These are phyloP conservation scores for Isurus oxyrinchus DNA, from an alignment of 2,113 vertebrate genomes.

Conservation along the genomic window DNA sequence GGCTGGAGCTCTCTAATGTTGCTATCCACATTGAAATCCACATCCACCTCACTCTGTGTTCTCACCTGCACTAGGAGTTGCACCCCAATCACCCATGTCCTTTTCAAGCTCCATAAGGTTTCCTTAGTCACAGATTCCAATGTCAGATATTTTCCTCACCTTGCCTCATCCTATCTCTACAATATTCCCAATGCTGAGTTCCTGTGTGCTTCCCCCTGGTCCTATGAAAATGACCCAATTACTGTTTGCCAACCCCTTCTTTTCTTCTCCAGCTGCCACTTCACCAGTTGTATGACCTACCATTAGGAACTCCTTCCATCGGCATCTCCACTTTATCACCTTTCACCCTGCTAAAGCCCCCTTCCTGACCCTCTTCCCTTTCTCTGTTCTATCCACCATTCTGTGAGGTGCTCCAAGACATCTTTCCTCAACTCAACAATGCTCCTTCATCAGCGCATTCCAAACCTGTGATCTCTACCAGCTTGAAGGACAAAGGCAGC, in stretches of 20 bases:
- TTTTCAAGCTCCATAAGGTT: background rate
- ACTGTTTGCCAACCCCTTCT: background rate
- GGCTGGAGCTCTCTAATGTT: background rate
- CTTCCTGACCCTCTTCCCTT: background rate
- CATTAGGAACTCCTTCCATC: background rate
- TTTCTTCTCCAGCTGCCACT: background rate
- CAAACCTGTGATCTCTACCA: too few species aligned
- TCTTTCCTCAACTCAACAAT: background rate
- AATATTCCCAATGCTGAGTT: background rate
- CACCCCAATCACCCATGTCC: background rate
- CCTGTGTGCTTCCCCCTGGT: background rate
- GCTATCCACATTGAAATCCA: background rate
- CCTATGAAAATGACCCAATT: background rate
- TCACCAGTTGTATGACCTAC: background rate
- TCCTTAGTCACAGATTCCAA: background rate
- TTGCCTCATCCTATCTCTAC: background rate
- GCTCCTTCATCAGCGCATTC: too few species aligned
- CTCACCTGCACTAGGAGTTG: background rate
- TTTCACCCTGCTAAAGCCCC: background rate
- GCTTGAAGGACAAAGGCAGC: too few species aligned
- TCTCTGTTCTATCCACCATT: background rate
- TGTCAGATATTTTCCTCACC: background rate
- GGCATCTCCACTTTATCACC: background rate
- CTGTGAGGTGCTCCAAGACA: background rate
- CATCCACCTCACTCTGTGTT: background rate